Evolutionary conservation across 2,888 invertebrate genomes (phyloP).

Genomic region (Leptopilina myrica): DNA sequence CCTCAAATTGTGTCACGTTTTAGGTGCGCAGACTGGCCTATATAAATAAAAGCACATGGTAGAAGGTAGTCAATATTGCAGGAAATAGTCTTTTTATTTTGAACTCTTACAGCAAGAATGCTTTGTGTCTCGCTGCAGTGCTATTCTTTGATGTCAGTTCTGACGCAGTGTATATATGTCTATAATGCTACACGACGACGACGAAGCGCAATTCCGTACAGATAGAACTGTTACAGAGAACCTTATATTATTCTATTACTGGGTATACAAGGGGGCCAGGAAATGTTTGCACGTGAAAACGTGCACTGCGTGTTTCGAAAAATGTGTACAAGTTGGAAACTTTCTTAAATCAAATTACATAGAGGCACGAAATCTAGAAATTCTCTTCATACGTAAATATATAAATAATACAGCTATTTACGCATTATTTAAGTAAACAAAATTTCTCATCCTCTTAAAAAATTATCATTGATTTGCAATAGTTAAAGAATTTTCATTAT

Average conservation of each 20-base stretch:
- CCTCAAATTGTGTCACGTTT: no score
- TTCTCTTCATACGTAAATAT: conserved; percentile 2
- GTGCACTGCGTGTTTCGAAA: conserved; percentile 37
- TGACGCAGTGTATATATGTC: conserved; percentile 42
- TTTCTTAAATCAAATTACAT: conserved; percentile 45
- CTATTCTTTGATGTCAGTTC: conserved; percentile 51
- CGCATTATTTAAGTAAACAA: neutral
- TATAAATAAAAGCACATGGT: conserved; percentile 36
- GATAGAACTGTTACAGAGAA: conserved; percentile 7
- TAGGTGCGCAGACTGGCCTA: no score
- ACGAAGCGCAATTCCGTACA: conserved; percentile 42
- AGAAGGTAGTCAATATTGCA: conserved; percentile 38
- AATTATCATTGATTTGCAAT: neutral
- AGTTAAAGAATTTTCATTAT: neutral
- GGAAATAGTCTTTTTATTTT: conserved; percentile 35
- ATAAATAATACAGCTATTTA: neutral
- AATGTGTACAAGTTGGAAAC: conserved; percentile 38
- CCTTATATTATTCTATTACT: conserved; percentile 47
- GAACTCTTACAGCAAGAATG: conserved; percentile 7
- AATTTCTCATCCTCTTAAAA: neutral
- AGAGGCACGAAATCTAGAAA: conserved; percentile 45
- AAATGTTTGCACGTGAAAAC: conserved; percentile 44
- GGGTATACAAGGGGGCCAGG: conserved; percentile 32
- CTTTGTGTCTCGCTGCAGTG: conserved; percentile 50
- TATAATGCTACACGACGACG: conserved; percentile 19